A percentile compares a stretch with the other conserved stretches of the same genome.
These are phyloP conservation scores for Torymus aiolomorphi DNA, from an alignment of 2,888 invertebrate genomes.

Conservation along the genomic window DNA sequence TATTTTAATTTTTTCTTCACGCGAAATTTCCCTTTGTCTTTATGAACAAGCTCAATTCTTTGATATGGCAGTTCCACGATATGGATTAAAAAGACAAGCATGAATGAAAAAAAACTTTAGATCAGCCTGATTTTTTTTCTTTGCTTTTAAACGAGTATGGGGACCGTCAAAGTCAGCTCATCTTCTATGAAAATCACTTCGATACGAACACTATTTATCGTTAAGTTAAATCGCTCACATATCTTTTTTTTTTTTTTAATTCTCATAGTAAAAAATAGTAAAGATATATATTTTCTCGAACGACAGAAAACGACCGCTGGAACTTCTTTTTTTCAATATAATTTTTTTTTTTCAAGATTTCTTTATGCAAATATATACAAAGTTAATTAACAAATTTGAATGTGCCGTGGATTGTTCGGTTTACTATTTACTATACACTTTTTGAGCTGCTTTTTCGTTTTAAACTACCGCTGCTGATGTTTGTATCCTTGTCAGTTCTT, in stretches of 20 bases:
- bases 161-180: slow-evolving; percentile 53
- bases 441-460: slow-evolving; percentile 62
- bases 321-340: slow-evolving; percentile 53
- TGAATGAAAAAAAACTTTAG: slow-evolving; percentile 56
- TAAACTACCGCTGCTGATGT: slow-evolving; percentile 69
- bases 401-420: slow-evolving; percentile 51
- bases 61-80: slow-evolving; percentile 85
- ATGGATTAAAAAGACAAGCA: slow-evolving; percentile 76
- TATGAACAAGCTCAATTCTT: slow-evolving; percentile 75
- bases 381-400: slow-evolving; percentile 57
- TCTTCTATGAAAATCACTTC: slow-evolving; percentile 56
- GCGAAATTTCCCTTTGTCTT: slow-evolving; percentile 67
- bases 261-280: slow-evolving; percentile 55
- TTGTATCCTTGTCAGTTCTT: slow-evolving; percentile 68
- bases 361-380: slow-evolving; percentile 58
- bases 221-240: slow-evolving; percentile 55
- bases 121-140: slow-evolving; percentile 39
- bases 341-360: slow-evolving; percentile 51
- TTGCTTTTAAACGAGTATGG: slow-evolving; percentile 47
- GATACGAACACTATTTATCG: slow-evolving; percentile 50
- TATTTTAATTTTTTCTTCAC: slow-evolving; percentile 61
- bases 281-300: slow-evolving; percentile 52
- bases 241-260: slow-evolving; percentile 50
- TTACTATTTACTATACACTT: slow-evolving; percentile 50
- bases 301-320: slow-evolving; percentile 55